Conservation (phyloP, 2,113 vertebrate species). For the Mugil cephalus region DNA sequence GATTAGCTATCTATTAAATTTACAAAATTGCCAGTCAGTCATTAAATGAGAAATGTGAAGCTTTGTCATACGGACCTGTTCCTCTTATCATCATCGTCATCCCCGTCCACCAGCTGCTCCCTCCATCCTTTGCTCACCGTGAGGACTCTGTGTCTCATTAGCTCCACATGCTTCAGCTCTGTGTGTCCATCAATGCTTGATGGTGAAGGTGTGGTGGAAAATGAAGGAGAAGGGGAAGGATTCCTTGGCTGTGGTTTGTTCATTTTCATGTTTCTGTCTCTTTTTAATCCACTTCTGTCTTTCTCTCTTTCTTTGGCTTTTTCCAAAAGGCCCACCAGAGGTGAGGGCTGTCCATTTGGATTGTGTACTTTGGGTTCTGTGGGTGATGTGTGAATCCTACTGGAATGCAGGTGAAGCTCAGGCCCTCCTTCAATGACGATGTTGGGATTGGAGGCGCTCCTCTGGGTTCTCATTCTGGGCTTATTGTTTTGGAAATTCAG, state of each 20-base stretch:
- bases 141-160: constrained; percentile 40
- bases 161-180: constrained; percentile 66
- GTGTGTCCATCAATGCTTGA: constrained; percentile 60
- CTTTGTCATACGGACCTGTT: constrained; percentile 68
- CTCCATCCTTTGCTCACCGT: constrained; percentile 69
- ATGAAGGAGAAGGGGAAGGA: constrained; percentile 29
- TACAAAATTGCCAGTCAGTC: neutral
- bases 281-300: constrained; percentile 45
- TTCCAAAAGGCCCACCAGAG: constrained; percentile 70
- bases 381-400: neutral
- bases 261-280: constrained; percentile 13
- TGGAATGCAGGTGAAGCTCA: neutral
- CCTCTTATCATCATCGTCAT: constrained; percentile 71
- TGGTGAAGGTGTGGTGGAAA: constrained; percentile 49
- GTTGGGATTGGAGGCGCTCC: constrained; percentile 71
- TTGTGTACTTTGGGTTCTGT: neutral
- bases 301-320: constrained; percentile 72
- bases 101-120: constrained; percentile 77
- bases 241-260: constrained; percentile 6
- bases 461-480: constrained; percentile 62
- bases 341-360: constrained; percentile 23
- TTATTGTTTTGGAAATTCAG: constrained; percentile 34
- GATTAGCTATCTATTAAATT: neutral
- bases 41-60: neutral
- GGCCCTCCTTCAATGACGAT: constrained; percentile 13